Percentiles rank a stretch among this genome's conserved stretches.
phyloP scores from a whole-genome alignment of 2,888 invertebrate species.

The Heteromyza rotundicornis region DNA sequence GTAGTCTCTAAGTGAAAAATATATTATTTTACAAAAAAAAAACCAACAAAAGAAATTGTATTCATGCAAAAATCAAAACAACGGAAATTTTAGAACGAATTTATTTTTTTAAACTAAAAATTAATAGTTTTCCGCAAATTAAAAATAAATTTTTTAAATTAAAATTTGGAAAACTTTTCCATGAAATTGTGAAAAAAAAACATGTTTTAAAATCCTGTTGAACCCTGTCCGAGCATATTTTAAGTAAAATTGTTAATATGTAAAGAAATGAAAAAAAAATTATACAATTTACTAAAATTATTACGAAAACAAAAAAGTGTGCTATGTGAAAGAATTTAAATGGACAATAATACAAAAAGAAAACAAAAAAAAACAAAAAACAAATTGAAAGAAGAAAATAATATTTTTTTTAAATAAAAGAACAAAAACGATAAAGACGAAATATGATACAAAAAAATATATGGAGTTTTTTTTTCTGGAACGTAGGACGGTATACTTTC shows the following conservation, averaged over 20 bases:
- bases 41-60: too few relatives aligned
- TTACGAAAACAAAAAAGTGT: not conserved
- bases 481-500: too few relatives aligned
- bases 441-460: not conserved
- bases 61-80: not conserved
- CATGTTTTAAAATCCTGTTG: too few relatives aligned
- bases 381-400: not conserved
- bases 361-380: not conserved
- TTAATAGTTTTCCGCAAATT: too few relatives aligned
- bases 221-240: too few relatives aligned
- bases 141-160: not conserved
- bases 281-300: too few relatives aligned
- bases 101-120: too few relatives aligned
- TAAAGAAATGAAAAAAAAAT: too few relatives aligned
- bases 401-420: not conserved
- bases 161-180: too few relatives aligned
- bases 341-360: not conserved
- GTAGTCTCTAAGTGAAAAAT: not conserved
- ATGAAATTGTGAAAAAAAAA: too few relatives aligned
- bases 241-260: too few relatives aligned
- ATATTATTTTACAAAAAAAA: not conserved
- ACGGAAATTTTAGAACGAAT: slow-evolving; percentile 1
- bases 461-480: too few relatives aligned
- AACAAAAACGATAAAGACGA: not conserved
- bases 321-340: not conserved